A percentile compares a stretch with the other conserved stretches of the same genome.
Evolutionary conservation across 2,888 invertebrate species (phyloP).

Genomic region (Hemicrepidius hirtus): DNA sequence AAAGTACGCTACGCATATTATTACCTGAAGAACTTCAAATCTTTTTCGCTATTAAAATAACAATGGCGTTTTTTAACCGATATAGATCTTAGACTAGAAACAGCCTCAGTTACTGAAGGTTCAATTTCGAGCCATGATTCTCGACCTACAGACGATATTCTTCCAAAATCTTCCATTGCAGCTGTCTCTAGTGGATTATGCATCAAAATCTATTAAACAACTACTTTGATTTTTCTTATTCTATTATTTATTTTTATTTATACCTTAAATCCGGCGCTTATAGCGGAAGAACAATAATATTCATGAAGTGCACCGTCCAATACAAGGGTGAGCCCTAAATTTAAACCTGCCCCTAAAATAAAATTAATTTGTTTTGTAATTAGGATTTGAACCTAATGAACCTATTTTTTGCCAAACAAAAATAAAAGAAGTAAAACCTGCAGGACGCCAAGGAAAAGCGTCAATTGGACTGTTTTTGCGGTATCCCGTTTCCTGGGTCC

Average conservation of each 20-base stretch:
- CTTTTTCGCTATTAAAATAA: slow-evolving; percentile 83
- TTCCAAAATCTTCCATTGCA: slow-evolving; percentile 84
- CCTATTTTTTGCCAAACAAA: neutral
- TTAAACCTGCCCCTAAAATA: slow-evolving; percentile 79
- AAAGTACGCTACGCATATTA: too few species aligned
- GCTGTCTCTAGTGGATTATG: slow-evolving; percentile 89
- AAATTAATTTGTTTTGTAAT: neutral
- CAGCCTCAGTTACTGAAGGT: slow-evolving; percentile 81
- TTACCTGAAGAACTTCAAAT: slow-evolving; percentile 79
- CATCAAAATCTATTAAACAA: slow-evolving; percentile 77
- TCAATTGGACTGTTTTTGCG: slow-evolving; percentile 52
- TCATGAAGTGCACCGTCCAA: slow-evolving; percentile 82
- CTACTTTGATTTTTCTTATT: neutral
- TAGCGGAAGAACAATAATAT: slow-evolving; percentile 88
- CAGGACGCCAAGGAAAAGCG: slow-evolving; percentile 62
- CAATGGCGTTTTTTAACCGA: slow-evolving; percentile 81
- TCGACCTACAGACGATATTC: slow-evolving; percentile 81
- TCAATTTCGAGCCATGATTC: slow-evolving; percentile 82
- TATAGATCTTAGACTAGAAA: slow-evolving; percentile 75
- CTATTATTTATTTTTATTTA: neutral
- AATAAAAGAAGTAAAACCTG: slow-evolving; percentile 58
- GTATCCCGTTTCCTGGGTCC: slow-evolving; percentile 85
- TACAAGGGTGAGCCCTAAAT: slow-evolving; percentile 82
- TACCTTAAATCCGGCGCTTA: slow-evolving; percentile 70
- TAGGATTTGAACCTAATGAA: neutral